Evolutionary conservation across 1,140 invertebrate genomes (phyloP).

Genomic region (Scaptomyza hsui): DNA sequence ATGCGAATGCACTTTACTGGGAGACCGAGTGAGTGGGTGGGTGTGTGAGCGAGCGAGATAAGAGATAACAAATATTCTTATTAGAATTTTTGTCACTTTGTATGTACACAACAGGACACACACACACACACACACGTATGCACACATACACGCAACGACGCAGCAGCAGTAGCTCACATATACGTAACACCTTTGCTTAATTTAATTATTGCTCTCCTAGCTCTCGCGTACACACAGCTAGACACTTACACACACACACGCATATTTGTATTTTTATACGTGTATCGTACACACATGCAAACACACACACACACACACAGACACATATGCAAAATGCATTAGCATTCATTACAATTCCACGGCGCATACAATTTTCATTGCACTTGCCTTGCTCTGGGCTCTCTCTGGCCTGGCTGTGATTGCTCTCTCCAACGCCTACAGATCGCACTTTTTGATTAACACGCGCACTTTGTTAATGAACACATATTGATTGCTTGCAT

Average conservation of each 20-base stretch:
- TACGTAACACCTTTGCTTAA: conserved; percentile 74
- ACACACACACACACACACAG: conserved; percentile 3
- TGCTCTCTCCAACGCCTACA: conserved; percentile 37
- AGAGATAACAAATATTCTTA: conserved; percentile 72
- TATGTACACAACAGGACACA: conserved; percentile 65
- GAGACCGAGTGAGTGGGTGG: no score
- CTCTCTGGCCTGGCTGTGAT: conserved; percentile 35
- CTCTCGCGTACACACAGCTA: conserved; percentile 64
- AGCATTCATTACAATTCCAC: conserved; percentile 55
- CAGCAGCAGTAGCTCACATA: conserved; percentile 44
- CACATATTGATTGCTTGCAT: conserved; percentile 50
- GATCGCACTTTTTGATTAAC: conserved; percentile 44
- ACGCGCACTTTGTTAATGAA: conserved; percentile 49
- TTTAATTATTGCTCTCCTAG: conserved; percentile 74
- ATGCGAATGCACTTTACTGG: conserved; percentile 25
- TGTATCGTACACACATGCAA: conserved; percentile 4
- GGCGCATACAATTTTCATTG: conserved; percentile 53
- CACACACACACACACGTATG: conserved; percentile 29
- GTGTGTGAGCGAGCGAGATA: conserved; percentile 11
- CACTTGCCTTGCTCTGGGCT: conserved; percentile 48
- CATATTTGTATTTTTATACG: conserved; percentile 17
- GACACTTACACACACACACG: conserved; percentile 39
- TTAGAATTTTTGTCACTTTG: conserved; percentile 73
- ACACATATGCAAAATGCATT: conserved; percentile 41
- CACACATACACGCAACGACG: conserved; percentile 28